phyloP scores from a whole-genome alignment of 2,888 invertebrate genomes.

The Stegophylla sp. region DNA sequence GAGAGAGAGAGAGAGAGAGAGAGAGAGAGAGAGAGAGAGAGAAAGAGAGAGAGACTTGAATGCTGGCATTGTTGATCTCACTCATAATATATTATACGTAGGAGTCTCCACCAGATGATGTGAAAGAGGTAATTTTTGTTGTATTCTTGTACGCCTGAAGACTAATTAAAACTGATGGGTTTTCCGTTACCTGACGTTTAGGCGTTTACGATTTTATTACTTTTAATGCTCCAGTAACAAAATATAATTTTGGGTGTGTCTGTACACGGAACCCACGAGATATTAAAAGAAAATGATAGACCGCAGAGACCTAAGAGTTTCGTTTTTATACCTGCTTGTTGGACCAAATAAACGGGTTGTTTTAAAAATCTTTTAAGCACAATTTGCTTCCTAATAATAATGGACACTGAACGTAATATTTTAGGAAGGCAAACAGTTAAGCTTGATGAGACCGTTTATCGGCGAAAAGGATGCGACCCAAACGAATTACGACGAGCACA shows the following conservation, averaged over 20 bases:
- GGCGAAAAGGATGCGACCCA: not conserved
- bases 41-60: slow-evolving; percentile 52
- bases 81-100: slow-evolving; percentile 28
- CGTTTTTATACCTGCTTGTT: not conserved
- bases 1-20: slow-evolving; percentile 17
- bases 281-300: slow-evolving; percentile 15
- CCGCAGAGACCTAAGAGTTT: not conserved
- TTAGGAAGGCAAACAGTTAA: not conserved
- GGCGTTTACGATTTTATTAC: slow-evolving; percentile 49
- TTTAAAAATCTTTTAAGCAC: slow-evolving; percentile 27
- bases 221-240: slow-evolving; percentile 22
- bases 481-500: not conserved
- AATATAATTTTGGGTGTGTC: slow-evolving; percentile 43
- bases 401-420: not conserved
- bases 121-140: not conserved
- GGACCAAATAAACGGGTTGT: slow-evolving; percentile 12
- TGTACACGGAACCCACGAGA: not conserved
- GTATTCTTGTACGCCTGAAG: slow-evolving; percentile 23
- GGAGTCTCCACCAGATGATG: not conserved
- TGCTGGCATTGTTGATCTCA: slow-evolving; percentile 40
- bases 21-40: slow-evolving; percentile 19
- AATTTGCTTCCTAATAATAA: slow-evolving; percentile 32
- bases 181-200: slow-evolving; percentile 50
- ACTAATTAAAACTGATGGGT: slow-evolving; percentile 53
- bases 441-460: not conserved